Evolutionary conservation across 2,888 invertebrate genomes (phyloP), one percentile per base, ranked within the genome.

Genomic region (Tanytarsus gracilentus): DNA sequence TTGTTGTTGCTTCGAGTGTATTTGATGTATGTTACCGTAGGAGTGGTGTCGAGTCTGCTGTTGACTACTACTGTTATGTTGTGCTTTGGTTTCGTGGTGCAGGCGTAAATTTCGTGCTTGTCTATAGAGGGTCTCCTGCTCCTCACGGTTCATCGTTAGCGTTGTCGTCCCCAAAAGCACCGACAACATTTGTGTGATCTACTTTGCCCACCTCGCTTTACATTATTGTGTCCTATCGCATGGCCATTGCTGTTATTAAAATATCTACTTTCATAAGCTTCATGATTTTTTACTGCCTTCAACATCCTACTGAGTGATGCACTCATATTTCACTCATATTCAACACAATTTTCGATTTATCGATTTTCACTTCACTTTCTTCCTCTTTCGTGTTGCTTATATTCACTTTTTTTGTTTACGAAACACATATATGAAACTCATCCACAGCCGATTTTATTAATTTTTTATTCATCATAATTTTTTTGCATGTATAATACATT

Each of bases 51-150:
- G 64, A 33, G 62, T 64, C 62, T 64, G 63, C 52, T 63, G 65
- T 16, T 49, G 59, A n/a, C 14, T 52, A 29, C 11, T 27, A 55
- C 49, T 61, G 58, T 62, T 63, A 33, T 74, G 74, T 52, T 73
- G 74, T 67, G 64, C 64, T 62, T 65, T 66, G 51, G 65, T 65
- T 59, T 66, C 65, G 49, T 67, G 67, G 56, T 66, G 66, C 65
- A 67, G 63, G 62, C 67, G 64, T 62, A 82, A 72, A 68, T 79
- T 80, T 65, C 81, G 76, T 65, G 80, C 81, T 68, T 80, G 80
- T 65, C 81, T 74, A 68, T 78, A 82, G 65, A 82, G 72, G 66
- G 75, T 78, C 68, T 81, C 81, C 72, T 82, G 81, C 69, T 81
- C 81, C 64, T 78, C 79, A 63, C 81, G 77, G 74, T 81, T 81